Conservation (phyloP, 2,113 vertebrate species). For the Sclerurus mexicanus region DNA sequence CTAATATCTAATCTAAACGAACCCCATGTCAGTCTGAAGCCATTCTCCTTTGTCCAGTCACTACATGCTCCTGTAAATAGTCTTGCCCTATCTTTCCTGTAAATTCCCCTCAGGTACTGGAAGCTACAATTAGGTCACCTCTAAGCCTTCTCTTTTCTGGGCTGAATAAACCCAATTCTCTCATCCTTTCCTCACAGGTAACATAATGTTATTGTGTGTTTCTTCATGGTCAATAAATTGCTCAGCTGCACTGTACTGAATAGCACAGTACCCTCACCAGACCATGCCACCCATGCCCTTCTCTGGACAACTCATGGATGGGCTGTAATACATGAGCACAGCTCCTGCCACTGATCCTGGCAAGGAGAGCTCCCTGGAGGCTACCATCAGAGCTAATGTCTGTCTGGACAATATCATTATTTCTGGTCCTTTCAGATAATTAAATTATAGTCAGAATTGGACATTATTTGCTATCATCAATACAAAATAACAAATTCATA, state of each 20-base stretch:
- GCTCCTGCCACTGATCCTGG: neutral
- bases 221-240: neutral
- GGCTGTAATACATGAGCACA: accelerated
- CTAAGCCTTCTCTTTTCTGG: neutral
- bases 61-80: neutral
- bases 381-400: accelerated
- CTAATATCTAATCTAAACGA: neutral
- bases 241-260: neutral
- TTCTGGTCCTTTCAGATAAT: neutral
- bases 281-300: accelerated
- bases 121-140: neutral
- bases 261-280: neutral
- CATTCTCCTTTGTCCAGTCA: neutral
- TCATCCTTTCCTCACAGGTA: neutral
- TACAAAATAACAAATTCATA: neutral
- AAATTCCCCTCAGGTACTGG: neutral
- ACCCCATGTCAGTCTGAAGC: neutral
- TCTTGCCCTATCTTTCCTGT: neutral
- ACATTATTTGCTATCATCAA: neutral
- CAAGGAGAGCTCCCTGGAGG: neutral
- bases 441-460: neutral
- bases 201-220: neutral
- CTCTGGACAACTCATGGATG: accelerated
- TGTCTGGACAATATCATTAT: neutral
- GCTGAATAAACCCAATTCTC: neutral